Evolutionary conservation across 2,113 vertebrate genomes (phyloP), one percentile per base, ranked within the genome.

Genomic region (Rhipidura dahli): DNA sequence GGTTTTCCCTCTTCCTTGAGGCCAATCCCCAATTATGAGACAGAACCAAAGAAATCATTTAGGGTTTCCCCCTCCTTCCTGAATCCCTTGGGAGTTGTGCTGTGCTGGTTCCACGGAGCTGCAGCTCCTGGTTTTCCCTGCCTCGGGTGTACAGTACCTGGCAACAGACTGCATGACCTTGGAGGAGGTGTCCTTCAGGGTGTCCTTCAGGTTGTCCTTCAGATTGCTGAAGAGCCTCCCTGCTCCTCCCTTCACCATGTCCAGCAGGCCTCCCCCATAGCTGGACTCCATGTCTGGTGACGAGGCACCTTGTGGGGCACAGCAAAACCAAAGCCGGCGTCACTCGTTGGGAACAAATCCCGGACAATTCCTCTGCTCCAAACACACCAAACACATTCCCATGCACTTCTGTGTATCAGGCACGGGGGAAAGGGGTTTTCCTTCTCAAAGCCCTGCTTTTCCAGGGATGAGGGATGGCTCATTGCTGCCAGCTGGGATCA

Each of bases 191-290:
- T 99, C 99, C 81, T 99, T 99, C 93, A 99, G 97, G 23, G 99
- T 99, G 92, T 99, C 99, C 97, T 99, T 99, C 96, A 99, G 95
- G 98, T 99, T 99, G 97, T 99, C 99, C 97, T 99, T 99, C 56
- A 99, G 98, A 97, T 99, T 99, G 97, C 99, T 99, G 97, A 99
- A 99, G 87, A 99, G 99, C 89, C 99, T 98, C 63, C 99, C 99
- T 6, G 99, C 99, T 93, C 99, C 99, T 92, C 99, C 99, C 94
- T 99, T 99, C 79, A 99, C 98, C 98, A 99, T 99, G 96, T 99
- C 99, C 91, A 99, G 97, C 87, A 99, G 98, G 39, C 99, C 99
- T 61, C 99, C 99, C 12, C 99, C 99, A 33, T 99, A 99, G 97
- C 96, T 98, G 76, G 98, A 98, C 59, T 99, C 99, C 99, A 99